These are phyloP conservation scores for Ypsolopha sequella DNA, from an alignment of 2,888 invertebrate species.

Conservation along the genomic window DNA sequence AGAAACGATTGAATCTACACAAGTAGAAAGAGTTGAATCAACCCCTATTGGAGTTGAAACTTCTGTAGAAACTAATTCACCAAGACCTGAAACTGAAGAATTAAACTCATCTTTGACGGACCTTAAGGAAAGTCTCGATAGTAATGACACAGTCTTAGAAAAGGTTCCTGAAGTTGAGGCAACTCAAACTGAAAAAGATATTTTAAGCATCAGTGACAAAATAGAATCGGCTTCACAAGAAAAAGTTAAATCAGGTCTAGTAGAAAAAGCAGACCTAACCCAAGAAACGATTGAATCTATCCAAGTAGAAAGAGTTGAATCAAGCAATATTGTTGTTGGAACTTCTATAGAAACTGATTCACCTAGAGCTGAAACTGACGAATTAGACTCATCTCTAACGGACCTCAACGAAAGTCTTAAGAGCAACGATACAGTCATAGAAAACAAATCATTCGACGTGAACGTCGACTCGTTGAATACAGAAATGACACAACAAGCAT, in stretches of 20 bases:
- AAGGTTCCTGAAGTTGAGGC: constrained; percentile 6
- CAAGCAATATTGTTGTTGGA: background rate
- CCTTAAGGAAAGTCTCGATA: no score
- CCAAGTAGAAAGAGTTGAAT: background rate
- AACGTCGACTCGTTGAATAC: constrained; percentile 21
- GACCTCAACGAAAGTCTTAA: constrained; percentile 49
- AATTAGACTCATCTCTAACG: constrained; percentile 28
- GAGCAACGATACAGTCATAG: constrained; percentile 49
- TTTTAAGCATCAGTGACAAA: no score
- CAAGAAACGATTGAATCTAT: background rate
- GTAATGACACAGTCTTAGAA: no score
- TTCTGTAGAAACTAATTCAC: no score
- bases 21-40: no score
- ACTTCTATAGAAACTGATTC: background rate
- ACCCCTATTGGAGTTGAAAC: no score
- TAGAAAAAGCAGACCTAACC: background rate
- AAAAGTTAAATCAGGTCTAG: background rate
- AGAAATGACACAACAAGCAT: background rate
- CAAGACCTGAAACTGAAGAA: no score
- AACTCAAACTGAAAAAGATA: background rate
- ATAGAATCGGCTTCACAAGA: no score
- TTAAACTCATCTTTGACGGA: no score
- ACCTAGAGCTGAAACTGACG: constrained; percentile 7
- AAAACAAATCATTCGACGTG: constrained; percentile 39
- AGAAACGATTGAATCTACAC: no score